These are phyloP conservation scores for Rhaphigaster nebulosa DNA, from an alignment of 2,888 invertebrate species.

Conservation along the genomic window DNA sequence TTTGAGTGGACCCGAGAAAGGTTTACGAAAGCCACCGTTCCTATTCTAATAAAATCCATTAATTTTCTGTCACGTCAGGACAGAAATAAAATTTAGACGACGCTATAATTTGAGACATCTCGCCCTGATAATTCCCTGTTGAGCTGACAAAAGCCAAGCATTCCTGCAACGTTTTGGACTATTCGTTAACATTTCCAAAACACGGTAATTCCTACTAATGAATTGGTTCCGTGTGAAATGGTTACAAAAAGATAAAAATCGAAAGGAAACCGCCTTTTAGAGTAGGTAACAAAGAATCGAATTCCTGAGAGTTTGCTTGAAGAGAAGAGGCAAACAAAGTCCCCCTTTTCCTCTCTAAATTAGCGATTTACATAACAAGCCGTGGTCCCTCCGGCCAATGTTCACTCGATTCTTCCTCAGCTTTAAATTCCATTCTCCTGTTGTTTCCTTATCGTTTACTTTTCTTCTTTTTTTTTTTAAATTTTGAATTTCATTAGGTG, in stretches of 20 bases:
- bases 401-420: background rate
- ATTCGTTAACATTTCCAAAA: background rate
- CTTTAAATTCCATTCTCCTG: background rate
- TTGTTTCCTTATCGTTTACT: background rate
- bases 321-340: constrained; percentile 6
- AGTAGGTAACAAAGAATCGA: constrained; percentile 43
- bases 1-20: no score
- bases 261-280: constrained; percentile 8
- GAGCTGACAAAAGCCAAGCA: background rate
- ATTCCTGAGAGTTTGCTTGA: constrained; percentile 12
- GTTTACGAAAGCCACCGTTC: no score
- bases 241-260: background rate
- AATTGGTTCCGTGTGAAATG: background rate
- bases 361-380: constrained; percentile 48
- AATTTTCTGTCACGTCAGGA: background rate
- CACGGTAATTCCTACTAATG: constrained; percentile 1
- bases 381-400: background rate
- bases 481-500: background rate
- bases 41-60: no score
- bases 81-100: background rate
- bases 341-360: constrained; percentile 22
- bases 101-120: background rate
- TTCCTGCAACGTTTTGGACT: background rate
- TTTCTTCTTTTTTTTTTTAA: background rate
- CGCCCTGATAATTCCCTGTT: background rate